phyloP scores from a whole-genome alignment of 2,797 vertebrate species.

The Acipenser ruthenus region DNA sequence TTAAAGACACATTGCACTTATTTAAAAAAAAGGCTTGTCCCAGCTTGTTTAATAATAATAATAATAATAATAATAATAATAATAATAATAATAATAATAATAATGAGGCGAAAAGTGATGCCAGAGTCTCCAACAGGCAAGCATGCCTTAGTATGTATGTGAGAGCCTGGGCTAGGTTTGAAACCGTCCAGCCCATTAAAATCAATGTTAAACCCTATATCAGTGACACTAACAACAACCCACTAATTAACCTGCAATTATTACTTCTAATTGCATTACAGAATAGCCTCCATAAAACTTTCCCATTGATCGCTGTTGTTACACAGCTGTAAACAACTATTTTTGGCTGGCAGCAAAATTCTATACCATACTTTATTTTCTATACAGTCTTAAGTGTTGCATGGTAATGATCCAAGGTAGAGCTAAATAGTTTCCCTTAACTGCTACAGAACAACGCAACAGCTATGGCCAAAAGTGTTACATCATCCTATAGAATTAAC shows the following conservation, averaged over 20 bases:
- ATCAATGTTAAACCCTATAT: neutral
- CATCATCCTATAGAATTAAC: too few species aligned
- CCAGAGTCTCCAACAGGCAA: neutral
- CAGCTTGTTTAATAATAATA: slow-evolving; percentile 7
- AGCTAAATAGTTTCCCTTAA: too few species aligned
- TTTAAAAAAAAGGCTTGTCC: slow-evolving; percentile 17
- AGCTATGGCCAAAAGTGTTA: too few species aligned
- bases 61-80: too few species aligned
- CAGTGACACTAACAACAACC: slow-evolving; percentile 12
- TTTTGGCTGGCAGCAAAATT: too few species aligned
- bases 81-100: slow-evolving; percentile 19
- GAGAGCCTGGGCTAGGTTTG: slow-evolving; percentile 6
- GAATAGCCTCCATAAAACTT: neutral
- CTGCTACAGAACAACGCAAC: too few species aligned
- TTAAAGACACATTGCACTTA: neutral
- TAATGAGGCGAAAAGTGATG: slow-evolving; percentile 11
- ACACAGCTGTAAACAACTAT: too few species aligned
- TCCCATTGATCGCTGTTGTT: too few species aligned
- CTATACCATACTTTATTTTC: too few species aligned
- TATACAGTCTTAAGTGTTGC: too few species aligned
- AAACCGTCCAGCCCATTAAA: slow-evolving; percentile 7
- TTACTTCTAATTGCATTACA: slow-evolving; percentile 7
- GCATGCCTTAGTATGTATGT: slow-evolving; percentile 1
- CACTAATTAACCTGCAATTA: slow-evolving; percentile 10
- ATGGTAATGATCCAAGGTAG: too few species aligned